Base-by-base conservation (phyloP, 2,888 invertebrate genomes). In the Cataglyphis albicans region DNA sequence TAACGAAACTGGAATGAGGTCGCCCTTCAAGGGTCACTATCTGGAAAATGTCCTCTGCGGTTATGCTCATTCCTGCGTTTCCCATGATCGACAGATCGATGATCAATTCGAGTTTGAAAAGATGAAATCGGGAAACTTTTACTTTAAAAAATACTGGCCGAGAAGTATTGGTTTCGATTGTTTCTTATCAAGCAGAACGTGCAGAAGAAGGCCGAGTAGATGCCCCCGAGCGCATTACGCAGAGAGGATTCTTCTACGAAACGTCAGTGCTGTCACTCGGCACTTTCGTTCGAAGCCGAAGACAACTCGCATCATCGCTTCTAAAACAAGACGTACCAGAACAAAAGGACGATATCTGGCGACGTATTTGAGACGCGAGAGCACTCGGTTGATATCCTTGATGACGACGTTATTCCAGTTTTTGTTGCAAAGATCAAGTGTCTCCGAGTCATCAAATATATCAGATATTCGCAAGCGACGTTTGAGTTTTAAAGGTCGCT, bases 171-270 rank as follows among this genome's bases (percentile, higher is more conserved):
- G 41, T 0, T 48, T 73, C 63, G 84, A 63, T 12, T 29, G 32
- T 1, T 21, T 82, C 7, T 10, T 38, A 0, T 38, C 82, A 9
- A 41, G 9, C 21, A n/a, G 7, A 7, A 74, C 18, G 6, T 52
- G 1, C 2, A 63, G 2, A 44, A 74, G n/a, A 9, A 44, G 67
- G 32, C 7, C 21, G 25, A 65, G 67, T 9, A 82, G 41, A 55
- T 67, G 35, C 38, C 72, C 80, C 15, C 81, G 84, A 18, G 75
- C 86, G 18, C 88, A 81, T 15, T 89, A 89, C 67, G 89, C 68
- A 35, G 87, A 89, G 76, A 85, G 70, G 25, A 84, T 87, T 41
- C 57, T 87, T 10, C 59, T 63, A 1, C 74, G 80, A 5, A 83
- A 80, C 41, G n/a, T 86, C 18, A 65, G 55, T 10, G 68, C 73